phyloP scores from a whole-genome alignment of 1,140 invertebrate species.

The Mylabris phalerata region DNA sequence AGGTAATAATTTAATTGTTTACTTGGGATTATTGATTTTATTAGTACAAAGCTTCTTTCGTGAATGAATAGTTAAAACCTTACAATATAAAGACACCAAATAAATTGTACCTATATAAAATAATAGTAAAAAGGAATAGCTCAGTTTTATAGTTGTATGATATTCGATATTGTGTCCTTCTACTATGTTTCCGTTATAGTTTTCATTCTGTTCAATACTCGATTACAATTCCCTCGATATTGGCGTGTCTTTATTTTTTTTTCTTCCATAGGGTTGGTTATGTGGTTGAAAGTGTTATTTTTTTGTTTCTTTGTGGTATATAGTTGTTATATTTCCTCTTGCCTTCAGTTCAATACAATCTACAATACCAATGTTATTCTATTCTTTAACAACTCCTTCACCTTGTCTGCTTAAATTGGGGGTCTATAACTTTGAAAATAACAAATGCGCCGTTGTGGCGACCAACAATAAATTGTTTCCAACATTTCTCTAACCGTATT shows the following conservation, averaged over 20 bases:
- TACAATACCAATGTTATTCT: not conserved
- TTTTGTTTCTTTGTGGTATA: slow-evolving; percentile 1
- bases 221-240: slow-evolving; percentile 17
- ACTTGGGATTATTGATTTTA: too few species aligned
- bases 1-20: too few species aligned
- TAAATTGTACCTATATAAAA: too few species aligned
- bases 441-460: slow-evolving; percentile 15
- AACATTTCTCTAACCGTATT: slow-evolving; percentile 16
- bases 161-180: slow-evolving; percentile 25
- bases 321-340: not conserved
- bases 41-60: too few species aligned
- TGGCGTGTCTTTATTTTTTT: slow-evolving; percentile 8
- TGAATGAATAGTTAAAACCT: not conserved
- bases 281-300: too few species aligned
- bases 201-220: slow-evolving; percentile 6
- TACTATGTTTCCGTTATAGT: slow-evolving; percentile 14
- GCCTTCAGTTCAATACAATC: too few species aligned
- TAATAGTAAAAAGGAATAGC: slow-evolving; percentile 21
- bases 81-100: slow-evolving; percentile 14
- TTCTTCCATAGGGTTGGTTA: too few species aligned
- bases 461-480: slow-evolving; percentile 16
- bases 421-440: slow-evolving; percentile 14
- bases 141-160: slow-evolving; percentile 21
- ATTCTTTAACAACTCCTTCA: slow-evolving; percentile 11
- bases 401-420: slow-evolving; percentile 8